These are phyloP conservation scores for Pseudochromis fuscus DNA, from an alignment of 2,797 vertebrate species.

Conservation along the genomic window DNA sequence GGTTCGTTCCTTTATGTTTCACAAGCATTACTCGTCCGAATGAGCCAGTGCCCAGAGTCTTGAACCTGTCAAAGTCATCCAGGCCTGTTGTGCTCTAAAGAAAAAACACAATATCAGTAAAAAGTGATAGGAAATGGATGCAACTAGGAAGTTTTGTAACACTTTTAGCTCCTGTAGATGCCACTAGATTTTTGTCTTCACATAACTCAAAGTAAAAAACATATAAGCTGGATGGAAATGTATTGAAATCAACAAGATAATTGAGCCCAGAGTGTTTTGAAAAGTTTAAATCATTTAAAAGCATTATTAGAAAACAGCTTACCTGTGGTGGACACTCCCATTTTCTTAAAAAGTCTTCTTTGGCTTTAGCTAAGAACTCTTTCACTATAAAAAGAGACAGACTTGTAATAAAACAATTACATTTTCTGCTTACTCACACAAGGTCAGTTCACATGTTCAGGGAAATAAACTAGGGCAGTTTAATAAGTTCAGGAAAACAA, in stretches of 20 bases:
- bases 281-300: neutral
- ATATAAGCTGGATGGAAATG: neutral
- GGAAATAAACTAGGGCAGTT: constrained; percentile 39
- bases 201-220: constrained; percentile 16
- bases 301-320: constrained; percentile 10
- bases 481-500: constrained; percentile 42
- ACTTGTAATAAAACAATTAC: constrained; percentile 26
- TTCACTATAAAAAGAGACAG: constrained; percentile 88
- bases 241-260: constrained; percentile 18
- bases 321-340: constrained; percentile 99
- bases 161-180: neutral
- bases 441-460: constrained; percentile 23
- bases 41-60: constrained; percentile 98
- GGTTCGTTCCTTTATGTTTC: constrained; percentile 96
- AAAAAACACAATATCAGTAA: constrained; percentile 49
- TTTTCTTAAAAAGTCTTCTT: constrained; percentile 99
- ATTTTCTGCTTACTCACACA: constrained; percentile 20
- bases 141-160: neutral
- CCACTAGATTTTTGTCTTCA: constrained; percentile 10
- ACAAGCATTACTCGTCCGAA: constrained; percentile 99
- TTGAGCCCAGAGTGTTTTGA: neutral
- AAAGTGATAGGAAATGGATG: constrained; percentile 13
- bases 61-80: constrained; percentile 98
- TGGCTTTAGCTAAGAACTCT: constrained; percentile 99
- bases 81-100: constrained; percentile 96